Evolutionary conservation across 2,113 vertebrate genomes (phyloP).

Genomic region (Indicator maculatus): DNA sequence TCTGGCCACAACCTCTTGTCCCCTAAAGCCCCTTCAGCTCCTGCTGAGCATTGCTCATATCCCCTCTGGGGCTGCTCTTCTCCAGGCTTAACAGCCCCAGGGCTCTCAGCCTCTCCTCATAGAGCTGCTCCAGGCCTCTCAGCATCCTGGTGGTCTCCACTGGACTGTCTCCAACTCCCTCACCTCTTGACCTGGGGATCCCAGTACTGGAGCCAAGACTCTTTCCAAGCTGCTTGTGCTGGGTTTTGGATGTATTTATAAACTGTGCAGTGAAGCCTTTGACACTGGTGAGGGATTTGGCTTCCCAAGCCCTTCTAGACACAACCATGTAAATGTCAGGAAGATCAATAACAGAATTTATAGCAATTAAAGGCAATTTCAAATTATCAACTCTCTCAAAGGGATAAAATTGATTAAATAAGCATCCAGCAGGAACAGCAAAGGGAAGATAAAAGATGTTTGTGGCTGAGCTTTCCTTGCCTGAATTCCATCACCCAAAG

Average conservation of each 20-base stretch:
- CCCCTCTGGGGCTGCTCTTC: no score
- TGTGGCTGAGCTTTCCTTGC: neutral
- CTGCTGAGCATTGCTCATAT: no score
- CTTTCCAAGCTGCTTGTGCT: neutral
- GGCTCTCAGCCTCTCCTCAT: no score
- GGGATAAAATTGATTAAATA: neutral
- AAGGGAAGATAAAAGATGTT: neutral
- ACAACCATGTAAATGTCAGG: neutral
- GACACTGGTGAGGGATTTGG: neutral
- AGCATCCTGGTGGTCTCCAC: neutral
- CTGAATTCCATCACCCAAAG: neutral
- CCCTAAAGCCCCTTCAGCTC: no score
- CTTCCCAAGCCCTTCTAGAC: neutral
- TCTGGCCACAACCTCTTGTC: no score
- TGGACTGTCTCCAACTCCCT: neutral
- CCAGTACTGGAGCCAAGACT: neutral
- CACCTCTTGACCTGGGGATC: neutral
- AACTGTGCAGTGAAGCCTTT: neutral
- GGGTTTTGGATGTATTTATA: neutral
- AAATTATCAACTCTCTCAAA: neutral
- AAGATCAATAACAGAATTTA: neutral
- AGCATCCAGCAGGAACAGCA: neutral
- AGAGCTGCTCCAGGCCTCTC: no score
- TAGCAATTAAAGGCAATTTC: neutral
- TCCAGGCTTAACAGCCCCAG: no score